Evolutionary conservation across 2,888 invertebrate species (phyloP).

Genomic region (Mechanitis mazaeus): DNA sequence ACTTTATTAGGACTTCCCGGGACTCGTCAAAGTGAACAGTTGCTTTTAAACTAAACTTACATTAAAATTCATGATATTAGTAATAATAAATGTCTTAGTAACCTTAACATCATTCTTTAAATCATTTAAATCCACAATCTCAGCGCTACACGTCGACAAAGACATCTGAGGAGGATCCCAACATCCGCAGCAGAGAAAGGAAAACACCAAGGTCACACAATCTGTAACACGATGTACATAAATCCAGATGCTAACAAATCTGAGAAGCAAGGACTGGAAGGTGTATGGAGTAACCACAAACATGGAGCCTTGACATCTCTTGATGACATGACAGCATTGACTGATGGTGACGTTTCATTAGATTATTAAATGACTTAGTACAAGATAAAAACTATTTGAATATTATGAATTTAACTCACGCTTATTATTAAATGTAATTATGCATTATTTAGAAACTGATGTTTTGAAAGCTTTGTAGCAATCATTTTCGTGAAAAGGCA

Average conservation of each 20-base stretch:
- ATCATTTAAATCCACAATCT: not conserved
- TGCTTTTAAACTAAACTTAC: too few species aligned
- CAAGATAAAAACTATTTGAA: too few species aligned
- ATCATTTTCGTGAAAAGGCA: too few species aligned
- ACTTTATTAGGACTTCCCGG: too few species aligned
- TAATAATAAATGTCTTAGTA: too few species aligned
- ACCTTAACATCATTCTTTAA: not conserved
- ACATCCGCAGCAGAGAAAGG: slow-evolving; percentile 42
- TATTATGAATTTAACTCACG: too few species aligned
- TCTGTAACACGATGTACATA: slow-evolving; percentile 36
- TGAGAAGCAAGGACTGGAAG: slow-evolving; percentile 32
- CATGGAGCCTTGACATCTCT: slow-evolving; percentile 30
- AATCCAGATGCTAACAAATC: slow-evolving; percentile 39
- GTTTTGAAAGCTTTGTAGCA: too few species aligned
- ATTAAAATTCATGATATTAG: too few species aligned
- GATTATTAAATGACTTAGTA: not conserved
- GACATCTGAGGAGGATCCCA: slow-evolving; percentile 24
- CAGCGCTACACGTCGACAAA: slow-evolving; percentile 7
- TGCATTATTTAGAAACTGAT: too few species aligned
- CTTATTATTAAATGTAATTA: too few species aligned
- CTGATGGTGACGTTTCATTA: slow-evolving; percentile 1
- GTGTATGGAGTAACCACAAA: slow-evolving; percentile 40
- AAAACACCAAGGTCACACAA: slow-evolving; percentile 35
- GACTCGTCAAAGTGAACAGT: too few species aligned
- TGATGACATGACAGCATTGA: slow-evolving; percentile 6